Evolutionary conservation across 2,888 invertebrate species (phyloP).

Genomic region (Aproaerema taeniolella): DNA sequence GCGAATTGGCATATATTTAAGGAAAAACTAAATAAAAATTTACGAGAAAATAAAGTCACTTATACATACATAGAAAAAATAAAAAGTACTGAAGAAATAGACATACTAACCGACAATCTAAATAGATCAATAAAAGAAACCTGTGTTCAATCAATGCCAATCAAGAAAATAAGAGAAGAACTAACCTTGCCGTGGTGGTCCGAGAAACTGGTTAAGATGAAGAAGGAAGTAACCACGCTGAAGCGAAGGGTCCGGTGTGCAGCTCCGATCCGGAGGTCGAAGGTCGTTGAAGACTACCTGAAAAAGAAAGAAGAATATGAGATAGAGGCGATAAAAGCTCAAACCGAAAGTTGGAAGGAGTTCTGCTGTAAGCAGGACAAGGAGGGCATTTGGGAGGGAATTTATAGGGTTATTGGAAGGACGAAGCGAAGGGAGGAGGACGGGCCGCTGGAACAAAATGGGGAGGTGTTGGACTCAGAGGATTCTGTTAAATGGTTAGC

Average conservation of each 20-base stretch:
- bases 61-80: not conserved
- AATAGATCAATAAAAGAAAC: not conserved
- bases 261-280: slow-evolving; percentile 9
- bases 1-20: not conserved
- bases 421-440: slow-evolving; percentile 8
- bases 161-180: not conserved
- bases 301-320: slow-evolving; percentile 11
- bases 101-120: not conserved
- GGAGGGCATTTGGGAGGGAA: slow-evolving; percentile 15
- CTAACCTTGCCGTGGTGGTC: slow-evolving; percentile 6
- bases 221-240: not conserved
- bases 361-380: slow-evolving; percentile 15
- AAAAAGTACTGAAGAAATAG: not conserved
- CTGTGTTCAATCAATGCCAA: not conserved
- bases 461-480: not conserved
- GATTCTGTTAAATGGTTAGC: not conserved
- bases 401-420: slow-evolving; percentile 10
- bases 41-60: not conserved
- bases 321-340: not conserved
- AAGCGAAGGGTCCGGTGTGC: slow-evolving; percentile 9
- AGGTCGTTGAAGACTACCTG: slow-evolving; percentile 12
- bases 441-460: not conserved
- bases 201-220: not conserved
- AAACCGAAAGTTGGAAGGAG: slow-evolving; percentile 12
- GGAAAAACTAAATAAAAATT: not conserved